Conservation (phyloP, 1,140 invertebrate genomes). For the Adelges cooleyi region DNA sequence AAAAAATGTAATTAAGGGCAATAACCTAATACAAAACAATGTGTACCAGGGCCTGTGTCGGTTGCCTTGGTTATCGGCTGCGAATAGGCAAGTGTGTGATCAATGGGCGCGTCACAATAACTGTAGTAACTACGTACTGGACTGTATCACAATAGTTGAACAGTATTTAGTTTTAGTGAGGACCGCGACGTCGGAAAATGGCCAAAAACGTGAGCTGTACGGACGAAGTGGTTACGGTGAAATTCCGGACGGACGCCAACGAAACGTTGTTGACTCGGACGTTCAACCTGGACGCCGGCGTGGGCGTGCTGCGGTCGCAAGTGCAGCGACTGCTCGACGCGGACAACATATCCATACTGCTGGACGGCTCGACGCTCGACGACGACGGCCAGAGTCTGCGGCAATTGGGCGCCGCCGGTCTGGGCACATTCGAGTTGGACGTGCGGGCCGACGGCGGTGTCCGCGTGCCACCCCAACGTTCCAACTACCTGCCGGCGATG, state of each 20-base stretch:
- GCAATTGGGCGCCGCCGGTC: conserved; percentile 29
- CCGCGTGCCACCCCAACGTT: not conserved
- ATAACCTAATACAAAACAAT: too few species aligned
- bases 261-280: conserved; percentile 29
- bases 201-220: too few species aligned
- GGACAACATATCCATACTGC: not conserved
- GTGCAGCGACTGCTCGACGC: conserved; percentile 9
- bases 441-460: not conserved
- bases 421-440: conserved; percentile 30
- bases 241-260: conserved; percentile 24
- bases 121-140: too few species aligned
- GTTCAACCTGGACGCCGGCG: conserved; percentile 25
- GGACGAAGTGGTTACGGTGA: conserved; percentile 31
- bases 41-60: too few species aligned
- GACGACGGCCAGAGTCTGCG: conserved; percentile 29
- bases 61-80: too few species aligned
- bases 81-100: too few species aligned
- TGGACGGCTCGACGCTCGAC: not conserved
- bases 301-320: conserved; percentile 19
- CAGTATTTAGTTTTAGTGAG: too few species aligned
- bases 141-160: too few species aligned
- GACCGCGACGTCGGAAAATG: too few species aligned
- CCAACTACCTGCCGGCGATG: conserved; percentile 29
- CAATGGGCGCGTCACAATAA: too few species aligned
- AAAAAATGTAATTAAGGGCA: too few species aligned